These are phyloP conservation scores for Thera obeliscata DNA, from an alignment of 2,888 invertebrate genomes.

Conservation along the genomic window DNA sequence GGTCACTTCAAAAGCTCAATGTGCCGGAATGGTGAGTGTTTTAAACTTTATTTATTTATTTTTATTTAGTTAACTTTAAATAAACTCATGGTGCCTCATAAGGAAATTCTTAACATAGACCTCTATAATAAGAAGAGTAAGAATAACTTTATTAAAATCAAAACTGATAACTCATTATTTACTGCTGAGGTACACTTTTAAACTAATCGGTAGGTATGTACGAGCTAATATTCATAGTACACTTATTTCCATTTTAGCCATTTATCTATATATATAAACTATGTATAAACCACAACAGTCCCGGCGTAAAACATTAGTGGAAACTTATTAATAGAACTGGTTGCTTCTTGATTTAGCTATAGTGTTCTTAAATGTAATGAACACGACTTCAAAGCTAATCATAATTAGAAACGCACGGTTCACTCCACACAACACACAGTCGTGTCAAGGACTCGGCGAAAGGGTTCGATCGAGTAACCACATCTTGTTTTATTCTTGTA, in stretches of 20 bases:
- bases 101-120: too few relatives aligned
- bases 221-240: not conserved
- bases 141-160: too few relatives aligned
- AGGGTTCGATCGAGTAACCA: conserved; percentile 48
- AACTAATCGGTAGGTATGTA: too few relatives aligned
- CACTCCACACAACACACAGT: conserved; percentile 45
- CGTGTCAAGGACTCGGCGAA: conserved; percentile 56
- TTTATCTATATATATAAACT: too few relatives aligned
- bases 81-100: too few relatives aligned
- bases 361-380: conserved; percentile 22
- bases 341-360: conserved; percentile 13
- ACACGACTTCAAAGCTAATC: conserved; percentile 25
- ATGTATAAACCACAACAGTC: not conserved
- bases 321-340: conserved; percentile 1
- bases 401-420: conserved; percentile 35
- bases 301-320: not conserved
- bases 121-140: too few relatives aligned
- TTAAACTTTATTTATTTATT: not conserved
- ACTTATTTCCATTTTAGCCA: not conserved
- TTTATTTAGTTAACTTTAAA: not conserved
- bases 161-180: too few relatives aligned
- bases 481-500: conserved; percentile 41
- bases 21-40: conserved; percentile 94
- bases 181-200: too few relatives aligned
- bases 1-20: conserved; percentile 96